These are phyloP conservation scores for Deroplatys truncata DNA, from an alignment of 2,888 invertebrate genomes.

Conservation along the genomic window DNA sequence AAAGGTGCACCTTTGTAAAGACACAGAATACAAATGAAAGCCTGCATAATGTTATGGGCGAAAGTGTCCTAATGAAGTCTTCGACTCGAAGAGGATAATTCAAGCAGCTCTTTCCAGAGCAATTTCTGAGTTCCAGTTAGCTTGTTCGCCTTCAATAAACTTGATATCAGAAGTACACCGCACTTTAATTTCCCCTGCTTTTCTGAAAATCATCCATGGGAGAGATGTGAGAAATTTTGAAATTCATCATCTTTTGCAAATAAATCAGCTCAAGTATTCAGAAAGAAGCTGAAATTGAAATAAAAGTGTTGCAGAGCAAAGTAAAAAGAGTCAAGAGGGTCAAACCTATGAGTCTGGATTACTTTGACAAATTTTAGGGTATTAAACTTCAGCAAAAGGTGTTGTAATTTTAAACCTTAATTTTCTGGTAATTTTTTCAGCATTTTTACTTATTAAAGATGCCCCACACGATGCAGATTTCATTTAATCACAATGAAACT, in stretches of 20 bases:
- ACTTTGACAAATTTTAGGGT: background rate
- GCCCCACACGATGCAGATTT: background rate
- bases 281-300: background rate
- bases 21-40: slow-evolving; percentile 11
- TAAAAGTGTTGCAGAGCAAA: background rate
- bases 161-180: background rate
- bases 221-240: background rate
- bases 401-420: background rate
- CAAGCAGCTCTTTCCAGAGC: background rate
- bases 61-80: background rate
- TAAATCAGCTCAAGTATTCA: background rate
- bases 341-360: background rate
- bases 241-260: background rate
- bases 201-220: background rate
- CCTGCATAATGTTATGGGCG: background rate
- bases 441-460: background rate
- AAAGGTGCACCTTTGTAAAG: background rate
- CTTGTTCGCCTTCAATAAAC: background rate
- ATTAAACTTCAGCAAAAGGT: background rate
- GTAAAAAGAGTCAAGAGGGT: background rate
- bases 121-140: background rate
- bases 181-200: background rate
- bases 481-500: background rate
- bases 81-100: background rate
- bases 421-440: too few species aligned